Evolutionary conservation across 2,888 invertebrate species (phyloP), one percentile per base, ranked within the genome.

Genomic region (Euplexia lucipara): DNA sequence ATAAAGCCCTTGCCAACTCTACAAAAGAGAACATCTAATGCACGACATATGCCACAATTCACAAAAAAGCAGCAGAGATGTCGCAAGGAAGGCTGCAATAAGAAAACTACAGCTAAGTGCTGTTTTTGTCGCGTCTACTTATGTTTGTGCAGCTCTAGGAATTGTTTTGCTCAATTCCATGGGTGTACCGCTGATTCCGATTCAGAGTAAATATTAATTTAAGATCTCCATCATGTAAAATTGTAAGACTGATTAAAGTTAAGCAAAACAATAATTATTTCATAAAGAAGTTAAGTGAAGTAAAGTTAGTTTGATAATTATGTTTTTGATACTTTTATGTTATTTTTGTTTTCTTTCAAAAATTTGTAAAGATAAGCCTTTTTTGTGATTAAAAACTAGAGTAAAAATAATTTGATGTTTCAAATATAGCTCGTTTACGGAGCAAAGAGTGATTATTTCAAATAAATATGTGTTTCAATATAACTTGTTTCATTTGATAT

Each of bases 41-140:
- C 48, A 48, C 30, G 49, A 7, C 49, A 49, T 49, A 35, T 26
- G 26, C 26, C 26, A 2, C 26, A 26, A 3, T 26, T 5, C 26
- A 26, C 5, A 37, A 51, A 51, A 20, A 54, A 42, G 12, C 41
- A 54, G 42, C 53, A 44, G 41, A 42, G 53, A 54, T 54, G 26
- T 54, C 53, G 53, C 30, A 54, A 54, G n/a, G 32, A 42, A 54
- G 54, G 54, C 54, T 54, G 54, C 54, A 54, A 54, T 16, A 54
- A 54, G 18, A 54, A 54, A 54, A 54, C 44, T n/a, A 54, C 54
- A 42, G 54, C 54, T 1, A 54, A 54, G 42, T 54, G 54, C 54
- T n/a, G 54, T 42, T 54, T 54, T 20, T 34, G 54, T 54, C 54
- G 44, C 14, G 16, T 54, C 32, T 54, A 44, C 44, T 26, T 26